Percentiles rank a stretch among this genome's conserved stretches.
Conservation (phyloP, 2,888 invertebrate genomes). For the Sphaerophoria rueppellii region DNA sequence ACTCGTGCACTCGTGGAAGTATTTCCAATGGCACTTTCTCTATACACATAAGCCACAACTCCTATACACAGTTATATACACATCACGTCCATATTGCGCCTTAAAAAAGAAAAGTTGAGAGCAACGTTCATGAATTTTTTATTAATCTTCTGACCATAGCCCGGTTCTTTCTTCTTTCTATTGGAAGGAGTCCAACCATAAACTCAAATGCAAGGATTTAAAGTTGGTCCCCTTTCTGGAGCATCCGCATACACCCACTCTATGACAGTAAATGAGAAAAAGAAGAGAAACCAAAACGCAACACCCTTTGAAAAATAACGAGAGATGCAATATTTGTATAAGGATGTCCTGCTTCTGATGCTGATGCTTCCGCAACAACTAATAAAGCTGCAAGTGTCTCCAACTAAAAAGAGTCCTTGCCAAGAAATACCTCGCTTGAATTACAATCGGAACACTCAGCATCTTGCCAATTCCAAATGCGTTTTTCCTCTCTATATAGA, state of each 20-base stretch:
- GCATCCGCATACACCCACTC: constrained; percentile 6
- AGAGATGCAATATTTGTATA: constrained; percentile 57
- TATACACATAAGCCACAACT: constrained; percentile 9
- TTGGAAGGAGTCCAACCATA: constrained; percentile 36
- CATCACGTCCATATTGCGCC: not conserved
- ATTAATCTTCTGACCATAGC: constrained; percentile 68
- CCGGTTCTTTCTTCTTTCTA: not conserved
- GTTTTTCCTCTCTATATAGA: not conserved
- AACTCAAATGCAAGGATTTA: constrained; percentile 62
- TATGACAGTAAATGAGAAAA: constrained; percentile 6
- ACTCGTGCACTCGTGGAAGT: not conserved
- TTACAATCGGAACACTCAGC: not conserved
- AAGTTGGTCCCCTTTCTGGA: not conserved
- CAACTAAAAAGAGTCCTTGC: constrained; percentile 36
- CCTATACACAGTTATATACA: not conserved
- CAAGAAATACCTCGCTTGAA: constrained; percentile 5
- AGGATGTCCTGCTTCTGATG: not conserved
- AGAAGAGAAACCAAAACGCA: not conserved
- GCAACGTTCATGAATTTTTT: constrained; percentile 69
- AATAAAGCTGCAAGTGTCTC: constrained; percentile 56
- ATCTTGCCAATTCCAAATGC: constrained; percentile 7
- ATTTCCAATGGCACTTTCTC: constrained; percentile 14
- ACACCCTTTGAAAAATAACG: constrained; percentile 31
- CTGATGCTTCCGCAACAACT: constrained; percentile 48
- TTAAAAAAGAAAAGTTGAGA: constrained; percentile 39